Conservation (phyloP, 2,797 vertebrate species). For the Peromyscus melanophrys region DNA sequence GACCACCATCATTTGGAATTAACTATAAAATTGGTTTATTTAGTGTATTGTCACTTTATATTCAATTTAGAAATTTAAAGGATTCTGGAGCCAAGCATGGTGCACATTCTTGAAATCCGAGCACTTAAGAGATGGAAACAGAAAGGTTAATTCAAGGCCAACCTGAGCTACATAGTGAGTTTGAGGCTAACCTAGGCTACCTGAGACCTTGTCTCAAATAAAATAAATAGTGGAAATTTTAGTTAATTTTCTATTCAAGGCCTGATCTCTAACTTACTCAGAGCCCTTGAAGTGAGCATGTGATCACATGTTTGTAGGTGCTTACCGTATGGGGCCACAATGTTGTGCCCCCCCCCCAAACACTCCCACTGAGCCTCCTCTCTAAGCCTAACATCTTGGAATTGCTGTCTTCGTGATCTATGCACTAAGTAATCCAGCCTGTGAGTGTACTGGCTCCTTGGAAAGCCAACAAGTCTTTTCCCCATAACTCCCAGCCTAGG, state of each 20-base stretch:
- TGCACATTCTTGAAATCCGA: neutral
- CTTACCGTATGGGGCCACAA: neutral
- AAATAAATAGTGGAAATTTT: neutral
- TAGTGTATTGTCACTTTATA: neutral
- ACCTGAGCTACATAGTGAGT: neutral
- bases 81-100: neutral
- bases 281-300: neutral
- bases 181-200: neutral
- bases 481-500: neutral
- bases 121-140: neutral
- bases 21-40: neutral
- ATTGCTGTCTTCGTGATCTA: neutral
- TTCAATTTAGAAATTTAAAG: constrained; percentile 31
- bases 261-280: neutral
- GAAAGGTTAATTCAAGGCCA: neutral
- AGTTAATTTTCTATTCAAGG: neutral
- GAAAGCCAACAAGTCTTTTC: neutral
- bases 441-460: neutral
- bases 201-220: neutral
- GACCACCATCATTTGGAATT: constrained; percentile 4
- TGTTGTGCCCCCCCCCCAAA: too few species aligned
- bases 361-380: too few species aligned
- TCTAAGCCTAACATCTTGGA: neutral
- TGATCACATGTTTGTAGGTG: neutral
- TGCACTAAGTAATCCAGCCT: neutral